phyloP scores from a whole-genome alignment of 1,140 invertebrate genomes.

The Bilobella aurantiaca region DNA sequence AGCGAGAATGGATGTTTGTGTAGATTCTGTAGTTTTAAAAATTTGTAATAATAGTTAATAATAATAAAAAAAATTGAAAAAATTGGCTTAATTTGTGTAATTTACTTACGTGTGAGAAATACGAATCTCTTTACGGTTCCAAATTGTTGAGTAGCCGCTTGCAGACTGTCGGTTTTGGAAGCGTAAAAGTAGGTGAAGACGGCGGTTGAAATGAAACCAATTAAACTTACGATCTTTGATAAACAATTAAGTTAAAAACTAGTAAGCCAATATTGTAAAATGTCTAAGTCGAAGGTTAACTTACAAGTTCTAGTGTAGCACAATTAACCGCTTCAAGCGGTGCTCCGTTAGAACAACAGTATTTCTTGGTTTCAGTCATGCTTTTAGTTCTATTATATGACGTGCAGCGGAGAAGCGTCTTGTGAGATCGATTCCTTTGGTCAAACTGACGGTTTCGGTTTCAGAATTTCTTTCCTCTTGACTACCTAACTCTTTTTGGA shows the following conservation, averaged over 20 bases:
- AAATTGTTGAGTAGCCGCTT: neutral
- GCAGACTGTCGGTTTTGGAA: neutral
- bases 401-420: neutral
- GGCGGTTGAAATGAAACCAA: neutral
- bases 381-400: no score
- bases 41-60: no score
- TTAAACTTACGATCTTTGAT: neutral
- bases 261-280: neutral
- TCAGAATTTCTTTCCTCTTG: neutral
- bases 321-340: neutral
- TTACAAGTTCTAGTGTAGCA: neutral
- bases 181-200: neutral
- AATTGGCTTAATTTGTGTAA: neutral
- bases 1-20: neutral
- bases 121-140: neutral
- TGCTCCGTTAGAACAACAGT: neutral
- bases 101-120: neutral
- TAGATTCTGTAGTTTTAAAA: neutral
- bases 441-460: neutral
- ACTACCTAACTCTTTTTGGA: no score
- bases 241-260: neutral
- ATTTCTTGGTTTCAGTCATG: constrained; percentile 4
- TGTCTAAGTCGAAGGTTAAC: no score
- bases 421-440: neutral
- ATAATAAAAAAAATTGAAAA: neutral